Evolutionary conservation across 2,113 vertebrate species (phyloP), one percentile per base, ranked within the genome.

Genomic region (Setophaga kirtlandii): DNA sequence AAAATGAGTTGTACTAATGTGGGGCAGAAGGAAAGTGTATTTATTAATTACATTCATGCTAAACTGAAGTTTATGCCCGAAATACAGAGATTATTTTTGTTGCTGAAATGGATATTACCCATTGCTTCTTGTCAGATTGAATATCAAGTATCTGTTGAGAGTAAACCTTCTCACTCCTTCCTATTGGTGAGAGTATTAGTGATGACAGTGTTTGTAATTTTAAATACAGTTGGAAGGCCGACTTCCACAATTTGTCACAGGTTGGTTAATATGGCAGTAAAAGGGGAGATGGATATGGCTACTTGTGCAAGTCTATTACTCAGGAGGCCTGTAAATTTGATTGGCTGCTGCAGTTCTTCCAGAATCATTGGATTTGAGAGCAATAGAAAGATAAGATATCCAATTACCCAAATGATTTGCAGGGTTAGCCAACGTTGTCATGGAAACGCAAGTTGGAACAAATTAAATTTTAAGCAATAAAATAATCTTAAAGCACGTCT

Each of bases 401-500:
- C 98, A 98, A 98, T 98, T 98, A 98, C 97, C 96, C 97, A 98
- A 98, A 98, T 98, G 98, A 98, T 98, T 98, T 98, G 98, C 98
- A 97, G 98, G 98, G 98, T 98, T 98, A 98, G 97, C 97, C 98
- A 98, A 92, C 49, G 98, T 98, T 98, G 98, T 98, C 98, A 98
- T 98, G 98, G 98, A 98, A 98, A 98, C 44, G 25, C 4, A 90
- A 97, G 97, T 98, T 98, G 97, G 98, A 98, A 98, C 98, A 98
- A 98, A 98, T 98, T 98, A 98, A 98, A 98, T 98, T 98, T 98
- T 98, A 98, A 98, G 98, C 98, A 98, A 98, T 98, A 98, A 98
- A 98, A 98, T 98, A 98, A 98, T 98, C 98, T 98, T 98, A 98
- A 98, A 98, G 98, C 98, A 98, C 97, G 91, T 98, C 97, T 98